phyloP scores from a whole-genome alignment of 1,140 invertebrate species.

The Dendroctonus valens region DNA sequence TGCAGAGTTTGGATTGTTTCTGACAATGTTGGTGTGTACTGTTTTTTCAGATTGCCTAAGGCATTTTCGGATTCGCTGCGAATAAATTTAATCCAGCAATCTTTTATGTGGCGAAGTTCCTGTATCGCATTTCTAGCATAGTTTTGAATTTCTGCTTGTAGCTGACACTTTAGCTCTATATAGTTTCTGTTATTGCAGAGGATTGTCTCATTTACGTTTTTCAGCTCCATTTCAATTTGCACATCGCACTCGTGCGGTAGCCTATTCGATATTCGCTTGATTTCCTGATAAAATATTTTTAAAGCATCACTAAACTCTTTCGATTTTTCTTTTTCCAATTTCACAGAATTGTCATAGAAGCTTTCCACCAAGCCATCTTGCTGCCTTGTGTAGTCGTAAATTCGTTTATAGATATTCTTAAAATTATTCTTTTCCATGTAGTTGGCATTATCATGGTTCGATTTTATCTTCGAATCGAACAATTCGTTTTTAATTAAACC shows the following conservation, averaged over 20 bases:
- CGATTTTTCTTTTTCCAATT: constrained; percentile 13
- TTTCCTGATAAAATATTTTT: constrained; percentile 16
- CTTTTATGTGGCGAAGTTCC: constrained; percentile 16
- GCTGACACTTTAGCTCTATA: constrained; percentile 10
- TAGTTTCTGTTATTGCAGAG: constrained; percentile 25
- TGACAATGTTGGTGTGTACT: neutral
- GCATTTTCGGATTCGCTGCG: constrained; percentile 9
- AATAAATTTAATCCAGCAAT: constrained; percentile 18
- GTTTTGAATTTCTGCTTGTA: constrained; percentile 21
- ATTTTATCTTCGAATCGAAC: constrained; percentile 5
- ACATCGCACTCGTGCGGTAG: constrained; percentile 18
- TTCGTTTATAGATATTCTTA: constrained; percentile 5
- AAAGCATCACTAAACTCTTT: constrained; percentile 13
- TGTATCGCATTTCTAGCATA: constrained; percentile 11
- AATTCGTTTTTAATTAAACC: constrained; percentile 18
- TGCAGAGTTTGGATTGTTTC: neutral
- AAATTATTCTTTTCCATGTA: constrained; percentile 7
- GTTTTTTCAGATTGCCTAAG: constrained; percentile 1
- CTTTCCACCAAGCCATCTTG: constrained; percentile 5
- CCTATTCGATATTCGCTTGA: constrained; percentile 15
- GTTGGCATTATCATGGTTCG: constrained; percentile 9
- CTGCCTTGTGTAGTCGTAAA: constrained; percentile 5
- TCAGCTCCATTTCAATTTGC: constrained; percentile 15
- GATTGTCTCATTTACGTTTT: constrained; percentile 25
- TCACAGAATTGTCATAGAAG: constrained; percentile 2